Percentiles rank a stretch among this genome's conserved stretches.
Conservation (phyloP, 2,797 vertebrate genomes). For the Gallinago stenura region DNA sequence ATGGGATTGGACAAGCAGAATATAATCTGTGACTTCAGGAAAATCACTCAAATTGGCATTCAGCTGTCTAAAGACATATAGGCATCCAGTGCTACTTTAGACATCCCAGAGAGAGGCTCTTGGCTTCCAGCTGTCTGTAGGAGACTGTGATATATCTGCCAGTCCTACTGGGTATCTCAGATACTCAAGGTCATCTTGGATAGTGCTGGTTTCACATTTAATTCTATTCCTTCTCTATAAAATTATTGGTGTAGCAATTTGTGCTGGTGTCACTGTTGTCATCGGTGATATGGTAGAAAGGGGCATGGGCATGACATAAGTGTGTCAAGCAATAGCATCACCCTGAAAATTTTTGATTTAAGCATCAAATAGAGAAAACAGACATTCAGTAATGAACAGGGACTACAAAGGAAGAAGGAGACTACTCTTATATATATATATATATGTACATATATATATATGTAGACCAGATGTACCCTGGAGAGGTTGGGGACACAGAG, state of each 20-base stretch:
- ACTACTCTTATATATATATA: not conserved
- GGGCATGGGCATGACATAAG: not conserved
- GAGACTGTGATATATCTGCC: not conserved
- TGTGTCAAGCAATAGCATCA: not conserved
- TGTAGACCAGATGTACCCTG: not conserved
- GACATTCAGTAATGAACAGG: not conserved
- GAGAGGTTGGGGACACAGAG: not conserved
- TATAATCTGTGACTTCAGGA: not conserved
- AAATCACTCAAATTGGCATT: rapidly evolving
- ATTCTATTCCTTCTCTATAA: not conserved
- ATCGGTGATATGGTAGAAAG: not conserved
- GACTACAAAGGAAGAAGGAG: not conserved
- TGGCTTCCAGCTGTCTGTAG: not conserved
- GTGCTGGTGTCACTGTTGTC: not conserved
- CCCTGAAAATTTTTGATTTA: not conserved
- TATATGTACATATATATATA: too few relatives aligned
- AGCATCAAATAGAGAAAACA: not conserved
- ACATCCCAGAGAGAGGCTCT: not conserved
- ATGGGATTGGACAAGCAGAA: not conserved
- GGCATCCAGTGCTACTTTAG: not conserved
- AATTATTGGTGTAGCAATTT: not conserved
- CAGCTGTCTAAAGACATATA: not conserved
- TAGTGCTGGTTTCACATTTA: not conserved
- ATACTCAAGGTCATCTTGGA: not conserved
- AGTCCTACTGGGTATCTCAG: not conserved